Conservation (phyloP, 2,888 invertebrate species). For the Sinhomidia bicolor region DNA sequence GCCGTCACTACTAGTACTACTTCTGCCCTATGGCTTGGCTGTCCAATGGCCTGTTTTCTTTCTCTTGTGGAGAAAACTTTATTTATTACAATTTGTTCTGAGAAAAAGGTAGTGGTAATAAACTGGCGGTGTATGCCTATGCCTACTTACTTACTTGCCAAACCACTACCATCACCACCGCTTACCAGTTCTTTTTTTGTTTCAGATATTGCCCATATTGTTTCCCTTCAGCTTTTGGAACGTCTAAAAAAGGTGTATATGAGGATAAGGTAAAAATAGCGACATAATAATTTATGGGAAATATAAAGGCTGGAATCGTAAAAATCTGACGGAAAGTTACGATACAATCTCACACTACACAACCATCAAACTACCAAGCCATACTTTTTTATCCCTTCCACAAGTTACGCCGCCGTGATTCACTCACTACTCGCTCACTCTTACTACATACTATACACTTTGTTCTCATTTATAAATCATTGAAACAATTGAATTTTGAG, state of each 20-base stretch:
- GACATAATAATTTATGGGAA: slow-evolving; percentile 52
- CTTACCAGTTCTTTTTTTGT: background rate
- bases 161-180: background rate
- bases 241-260: background rate
- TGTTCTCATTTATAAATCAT: slow-evolving; percentile 36
- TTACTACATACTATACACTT: background rate
- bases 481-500: slow-evolving; percentile 26
- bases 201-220: background rate
- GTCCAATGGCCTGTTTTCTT: background rate
- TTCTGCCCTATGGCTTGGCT: background rate
- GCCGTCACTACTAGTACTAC: too few relatives aligned
- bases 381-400: background rate
- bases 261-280: background rate
- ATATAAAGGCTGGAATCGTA: slow-evolving; percentile 39
- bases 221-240: slow-evolving; percentile 3
- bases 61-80: slow-evolving; percentile 30
- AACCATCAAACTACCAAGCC: background rate
- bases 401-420: background rate
- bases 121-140: too few relatives aligned
- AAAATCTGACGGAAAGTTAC: slow-evolving; percentile 46
- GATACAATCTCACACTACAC: slow-evolving; percentile 2
- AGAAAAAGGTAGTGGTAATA: slow-evolving; percentile 22
- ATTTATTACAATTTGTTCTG: slow-evolving; percentile 55
- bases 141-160: background rate
- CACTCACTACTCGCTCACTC: background rate